phyloP scores from a whole-genome alignment of 2,113 vertebrate species.

The Corythornis madagascariensis region DNA sequence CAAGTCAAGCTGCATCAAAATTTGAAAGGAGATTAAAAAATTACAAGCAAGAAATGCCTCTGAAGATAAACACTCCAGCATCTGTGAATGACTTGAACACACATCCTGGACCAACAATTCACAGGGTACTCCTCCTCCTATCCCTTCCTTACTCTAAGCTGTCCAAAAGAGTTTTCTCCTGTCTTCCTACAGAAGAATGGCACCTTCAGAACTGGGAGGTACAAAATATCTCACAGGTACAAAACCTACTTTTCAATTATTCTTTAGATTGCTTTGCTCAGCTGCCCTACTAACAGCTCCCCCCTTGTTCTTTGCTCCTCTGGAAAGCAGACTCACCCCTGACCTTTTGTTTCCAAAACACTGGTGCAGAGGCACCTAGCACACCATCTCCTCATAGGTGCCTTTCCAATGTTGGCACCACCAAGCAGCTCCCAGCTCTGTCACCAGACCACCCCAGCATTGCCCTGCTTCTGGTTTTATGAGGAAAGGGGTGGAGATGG shows the following conservation, averaged over 20 bases:
- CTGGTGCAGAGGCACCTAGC: neutral
- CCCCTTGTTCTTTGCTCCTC: neutral
- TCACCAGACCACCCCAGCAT: accelerated
- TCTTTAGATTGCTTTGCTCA: neutral
- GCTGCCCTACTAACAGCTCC: neutral
- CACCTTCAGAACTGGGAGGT: neutral
- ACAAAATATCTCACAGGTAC: neutral
- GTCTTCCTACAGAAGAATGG: neutral
- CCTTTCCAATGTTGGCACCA: neutral
- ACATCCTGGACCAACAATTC: neutral
- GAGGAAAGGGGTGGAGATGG: neutral
- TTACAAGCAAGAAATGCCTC: neutral
- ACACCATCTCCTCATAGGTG: accelerated
- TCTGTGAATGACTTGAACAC: neutral
- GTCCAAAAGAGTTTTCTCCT: neutral
- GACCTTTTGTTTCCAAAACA: neutral
- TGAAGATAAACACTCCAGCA: neutral
- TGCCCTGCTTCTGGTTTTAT: neutral
- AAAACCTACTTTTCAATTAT: slow-evolving; percentile 1
- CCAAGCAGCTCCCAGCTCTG: neutral
- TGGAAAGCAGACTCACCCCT: neutral
- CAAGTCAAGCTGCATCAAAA: neutral
- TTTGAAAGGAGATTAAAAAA: neutral
- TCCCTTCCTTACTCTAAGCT: neutral
- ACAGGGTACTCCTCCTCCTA: neutral